Evolutionary conservation across 2,797 vertebrate species (phyloP).

Genomic region (Macrochelys suwanniensis): DNA sequence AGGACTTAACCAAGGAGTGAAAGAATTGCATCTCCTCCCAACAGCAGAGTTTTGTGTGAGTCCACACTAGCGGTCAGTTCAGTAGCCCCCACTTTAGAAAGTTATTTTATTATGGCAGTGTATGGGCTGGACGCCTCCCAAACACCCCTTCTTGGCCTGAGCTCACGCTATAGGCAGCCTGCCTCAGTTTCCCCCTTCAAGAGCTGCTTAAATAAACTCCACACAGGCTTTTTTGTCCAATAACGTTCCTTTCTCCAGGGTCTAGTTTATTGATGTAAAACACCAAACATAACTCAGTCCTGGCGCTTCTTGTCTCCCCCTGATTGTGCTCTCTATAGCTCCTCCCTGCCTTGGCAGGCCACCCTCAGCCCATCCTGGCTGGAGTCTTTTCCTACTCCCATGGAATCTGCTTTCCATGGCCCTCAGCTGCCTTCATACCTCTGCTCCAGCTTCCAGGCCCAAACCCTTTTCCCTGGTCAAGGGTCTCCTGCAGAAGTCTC

Average conservation of each 20-base stretch:
- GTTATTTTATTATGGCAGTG: not conserved
- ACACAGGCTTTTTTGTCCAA: not conserved
- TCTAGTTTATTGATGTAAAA: too few relatives aligned
- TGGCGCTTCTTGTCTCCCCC: too few relatives aligned
- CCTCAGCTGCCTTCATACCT: not conserved
- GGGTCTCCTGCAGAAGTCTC: not conserved
- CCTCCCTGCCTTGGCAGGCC: not conserved
- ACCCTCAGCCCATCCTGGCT: not conserved
- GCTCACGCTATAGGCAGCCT: not conserved
- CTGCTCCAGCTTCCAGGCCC: not conserved
- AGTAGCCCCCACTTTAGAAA: not conserved
- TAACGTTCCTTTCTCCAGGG: not conserved
- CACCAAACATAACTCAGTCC: too few relatives aligned
- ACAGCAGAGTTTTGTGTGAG: not conserved
- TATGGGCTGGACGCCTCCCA: not conserved
- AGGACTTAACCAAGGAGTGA: rapidly evolving
- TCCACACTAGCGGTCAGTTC: rapidly evolving
- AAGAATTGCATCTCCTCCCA: not conserved
- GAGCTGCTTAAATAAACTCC: not conserved
- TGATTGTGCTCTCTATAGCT: not conserved
- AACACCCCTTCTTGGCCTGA: not conserved
- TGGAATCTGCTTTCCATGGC: not conserved
- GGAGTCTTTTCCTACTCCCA: not conserved
- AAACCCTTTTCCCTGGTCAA: not conserved
- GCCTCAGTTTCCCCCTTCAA: not conserved